Evolutionary conservation across 1,140 invertebrate species (phyloP).

Genomic region (Euura lappo): DNA sequence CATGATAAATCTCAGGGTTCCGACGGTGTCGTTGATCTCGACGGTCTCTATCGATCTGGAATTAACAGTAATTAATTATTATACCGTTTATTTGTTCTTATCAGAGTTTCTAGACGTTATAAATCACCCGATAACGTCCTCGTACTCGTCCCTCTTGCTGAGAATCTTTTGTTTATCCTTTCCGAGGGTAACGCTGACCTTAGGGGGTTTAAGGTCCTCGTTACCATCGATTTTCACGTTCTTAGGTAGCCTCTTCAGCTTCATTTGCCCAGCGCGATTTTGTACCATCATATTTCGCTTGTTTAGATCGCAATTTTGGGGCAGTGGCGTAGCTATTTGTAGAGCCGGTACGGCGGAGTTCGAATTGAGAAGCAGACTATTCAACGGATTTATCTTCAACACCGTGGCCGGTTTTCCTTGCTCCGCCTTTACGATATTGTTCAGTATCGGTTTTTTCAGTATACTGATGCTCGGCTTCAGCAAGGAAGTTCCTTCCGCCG

Average conservation of each 20-base stretch:
- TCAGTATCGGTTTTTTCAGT: conserved; percentile 29
- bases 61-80: conserved; percentile 13
- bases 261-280: not conserved
- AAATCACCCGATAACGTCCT: conserved; percentile 32
- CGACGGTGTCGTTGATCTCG: conserved; percentile 28
- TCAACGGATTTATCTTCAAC: conserved; percentile 33
- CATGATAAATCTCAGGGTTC: conserved; percentile 48
- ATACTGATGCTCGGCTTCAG: conserved; percentile 27
- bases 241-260: not conserved
- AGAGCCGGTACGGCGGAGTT: conserved; percentile 40
- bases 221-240: conserved; percentile 7
- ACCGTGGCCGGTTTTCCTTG: conserved; percentile 15
- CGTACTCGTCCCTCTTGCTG: conserved; percentile 40
- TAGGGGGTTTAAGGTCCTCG: conserved; percentile 9
- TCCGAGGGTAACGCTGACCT: conserved; percentile 28
- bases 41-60: conserved; percentile 31
- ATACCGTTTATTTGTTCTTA: too few relatives aligned
- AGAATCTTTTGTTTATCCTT: conserved; percentile 44
- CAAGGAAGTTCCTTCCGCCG: not conserved
- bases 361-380: conserved; percentile 40
- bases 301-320: conserved; percentile 16
- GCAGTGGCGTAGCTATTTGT: conserved; percentile 32
- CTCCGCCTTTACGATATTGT: conserved; percentile 12
- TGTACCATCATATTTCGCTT: conserved; percentile 4
- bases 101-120: not conserved